Conservation (phyloP, 2,113 vertebrate species). For the Plectropomus leopardus region DNA sequence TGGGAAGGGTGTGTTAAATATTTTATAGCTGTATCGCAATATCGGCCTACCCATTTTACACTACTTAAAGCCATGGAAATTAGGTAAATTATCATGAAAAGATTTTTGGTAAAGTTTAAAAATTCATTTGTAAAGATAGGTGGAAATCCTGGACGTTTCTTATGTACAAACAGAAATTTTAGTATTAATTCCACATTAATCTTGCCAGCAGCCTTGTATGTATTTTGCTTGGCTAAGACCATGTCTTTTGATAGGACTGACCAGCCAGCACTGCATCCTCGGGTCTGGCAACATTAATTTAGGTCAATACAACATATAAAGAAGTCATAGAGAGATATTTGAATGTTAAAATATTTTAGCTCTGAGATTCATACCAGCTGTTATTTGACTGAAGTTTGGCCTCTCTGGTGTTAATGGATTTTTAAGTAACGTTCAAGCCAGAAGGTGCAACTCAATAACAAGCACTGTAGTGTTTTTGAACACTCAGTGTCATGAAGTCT, state of each 20-base stretch:
- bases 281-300: background rate
- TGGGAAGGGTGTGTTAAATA: no score
- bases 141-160: no score
- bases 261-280: background rate
- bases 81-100: no score
- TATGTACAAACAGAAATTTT: no score
- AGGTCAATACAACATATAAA: background rate
- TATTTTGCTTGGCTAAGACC: background rate
- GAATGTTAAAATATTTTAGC: background rate
- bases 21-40: no score
- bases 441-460: background rate
- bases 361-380: slow-evolving; percentile 25
- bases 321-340: background rate
- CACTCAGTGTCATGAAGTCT: background rate
- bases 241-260: background rate
- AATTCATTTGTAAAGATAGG: no score
- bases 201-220: no score
- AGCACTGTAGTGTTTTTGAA: background rate
- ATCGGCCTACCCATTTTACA: no score
- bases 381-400: background rate
- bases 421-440: background rate
- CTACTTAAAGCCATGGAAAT: no score
- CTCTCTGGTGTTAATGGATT: slow-evolving; percentile 8
- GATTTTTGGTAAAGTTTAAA: no score
- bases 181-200: no score